A percentile compares a stretch with the other conserved stretches of the same genome.
Evolutionary conservation across 2,113 vertebrate genomes (phyloP).

Genomic region (Microtus oregoni): DNA sequence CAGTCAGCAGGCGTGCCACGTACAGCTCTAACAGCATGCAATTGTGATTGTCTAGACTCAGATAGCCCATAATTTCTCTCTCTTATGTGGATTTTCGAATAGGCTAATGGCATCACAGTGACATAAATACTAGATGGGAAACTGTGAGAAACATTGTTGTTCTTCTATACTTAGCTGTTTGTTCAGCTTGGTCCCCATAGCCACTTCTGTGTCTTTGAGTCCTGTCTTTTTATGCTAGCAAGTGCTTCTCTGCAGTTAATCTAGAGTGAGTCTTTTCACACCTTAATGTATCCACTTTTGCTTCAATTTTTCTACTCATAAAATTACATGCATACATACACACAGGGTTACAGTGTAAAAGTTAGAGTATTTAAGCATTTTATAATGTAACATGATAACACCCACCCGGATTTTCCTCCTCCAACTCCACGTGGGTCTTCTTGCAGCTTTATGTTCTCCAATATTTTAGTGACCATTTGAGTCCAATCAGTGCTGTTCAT

Average conservation of each 20-base stretch:
- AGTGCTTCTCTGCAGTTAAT: not conserved
- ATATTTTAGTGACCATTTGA: not conserved
- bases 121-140: constrained; percentile 49
- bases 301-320: not conserved
- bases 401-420: not conserved
- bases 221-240: not conserved
- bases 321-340: not conserved
- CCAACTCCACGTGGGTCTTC: accelerated
- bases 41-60: constrained; percentile 52
- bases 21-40: not conserved
- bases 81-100: not conserved
- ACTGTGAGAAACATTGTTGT: not conserved
- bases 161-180: constrained; percentile 28
- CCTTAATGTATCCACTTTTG: not conserved
- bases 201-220: not conserved
- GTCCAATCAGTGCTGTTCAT: not conserved
- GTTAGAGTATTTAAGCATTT: not conserved
- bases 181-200: not conserved
- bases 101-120: not conserved
- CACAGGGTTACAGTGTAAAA: not conserved
- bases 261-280: not conserved
- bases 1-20: not conserved
- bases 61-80: constrained; percentile 45
- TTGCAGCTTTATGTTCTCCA: not conserved
- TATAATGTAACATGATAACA: too few species aligned